Evolutionary conservation across 2,797 vertebrate species (phyloP).

Genomic region (Argya squamiceps): DNA sequence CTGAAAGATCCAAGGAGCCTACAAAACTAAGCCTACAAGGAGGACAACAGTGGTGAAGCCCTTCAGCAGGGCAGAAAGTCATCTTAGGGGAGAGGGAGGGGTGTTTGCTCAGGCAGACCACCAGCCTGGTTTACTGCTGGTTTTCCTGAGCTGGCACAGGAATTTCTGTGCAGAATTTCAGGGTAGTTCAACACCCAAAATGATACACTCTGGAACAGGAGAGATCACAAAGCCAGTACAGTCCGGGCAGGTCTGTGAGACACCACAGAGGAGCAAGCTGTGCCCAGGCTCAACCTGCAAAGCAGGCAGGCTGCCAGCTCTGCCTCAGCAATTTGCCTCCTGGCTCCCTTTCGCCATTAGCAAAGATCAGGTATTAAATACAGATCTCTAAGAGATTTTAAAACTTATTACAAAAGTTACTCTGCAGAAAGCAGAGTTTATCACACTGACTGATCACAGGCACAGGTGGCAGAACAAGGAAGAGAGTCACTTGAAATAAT

Average conservation of each 20-base stretch:
- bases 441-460: background rate
- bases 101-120: background rate
- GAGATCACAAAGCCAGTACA: background rate
- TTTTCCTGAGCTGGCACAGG: background rate
- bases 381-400: background rate
- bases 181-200: background rate
- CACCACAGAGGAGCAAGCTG: background rate
- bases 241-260: background rate
- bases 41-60: accelerated
- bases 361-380: background rate
- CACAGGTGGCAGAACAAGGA: background rate
- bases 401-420: background rate
- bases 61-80: background rate
- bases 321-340: accelerated
- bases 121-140: background rate
- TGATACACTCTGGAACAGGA: background rate
- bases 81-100: background rate
- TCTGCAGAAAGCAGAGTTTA: background rate
- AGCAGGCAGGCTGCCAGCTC: background rate
- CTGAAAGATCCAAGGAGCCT: background rate
- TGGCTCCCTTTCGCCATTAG: background rate
- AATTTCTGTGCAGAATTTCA: background rate
- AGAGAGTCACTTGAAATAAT: background rate
- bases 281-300: background rate
- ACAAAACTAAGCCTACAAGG: background rate